Evolutionary conservation across 2,888 invertebrate genomes (phyloP).

Genomic region (Cerastis rubricosa): DNA sequence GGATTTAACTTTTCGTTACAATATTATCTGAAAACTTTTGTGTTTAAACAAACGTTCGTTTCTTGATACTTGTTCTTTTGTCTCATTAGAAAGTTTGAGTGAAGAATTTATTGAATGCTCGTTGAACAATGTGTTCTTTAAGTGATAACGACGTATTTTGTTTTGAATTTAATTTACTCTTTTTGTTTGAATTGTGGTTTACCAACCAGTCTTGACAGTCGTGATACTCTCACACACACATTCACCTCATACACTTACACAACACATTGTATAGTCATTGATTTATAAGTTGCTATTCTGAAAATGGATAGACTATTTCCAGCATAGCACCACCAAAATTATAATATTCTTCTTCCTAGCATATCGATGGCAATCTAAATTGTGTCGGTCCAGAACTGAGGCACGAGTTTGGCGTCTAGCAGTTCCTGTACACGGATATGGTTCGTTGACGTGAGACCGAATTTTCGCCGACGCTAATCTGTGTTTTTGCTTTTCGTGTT

Average conservation of each 20-base stretch:
- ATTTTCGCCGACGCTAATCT: too few species aligned
- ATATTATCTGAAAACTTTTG: constrained; percentile 56
- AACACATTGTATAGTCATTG: background rate
- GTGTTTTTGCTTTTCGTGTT: too few species aligned
- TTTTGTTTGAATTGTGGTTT: constrained; percentile 16
- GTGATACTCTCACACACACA: background rate
- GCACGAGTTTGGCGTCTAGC: background rate
- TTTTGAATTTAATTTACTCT: constrained; percentile 13
- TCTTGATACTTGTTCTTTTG: constrained; percentile 55
- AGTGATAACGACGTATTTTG: constrained; percentile 53
- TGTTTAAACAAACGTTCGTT: constrained; percentile 59
- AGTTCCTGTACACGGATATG: too few species aligned
- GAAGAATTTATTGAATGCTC: constrained; percentile 60
- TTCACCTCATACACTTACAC: too few species aligned
- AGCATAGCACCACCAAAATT: background rate
- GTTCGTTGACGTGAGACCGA: too few species aligned
- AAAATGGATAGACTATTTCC: background rate
- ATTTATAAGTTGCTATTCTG: background rate
- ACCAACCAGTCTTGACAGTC: background rate
- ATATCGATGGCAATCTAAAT: background rate
- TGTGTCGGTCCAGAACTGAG: background rate
- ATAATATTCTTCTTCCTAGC: background rate
- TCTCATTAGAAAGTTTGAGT: constrained; percentile 64
- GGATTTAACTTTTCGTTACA: constrained; percentile 62
- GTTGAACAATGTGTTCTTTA: constrained; percentile 52